Base-by-base conservation (phyloP, 1,140 invertebrate genomes). In the Hormaphis cornu region DNA sequence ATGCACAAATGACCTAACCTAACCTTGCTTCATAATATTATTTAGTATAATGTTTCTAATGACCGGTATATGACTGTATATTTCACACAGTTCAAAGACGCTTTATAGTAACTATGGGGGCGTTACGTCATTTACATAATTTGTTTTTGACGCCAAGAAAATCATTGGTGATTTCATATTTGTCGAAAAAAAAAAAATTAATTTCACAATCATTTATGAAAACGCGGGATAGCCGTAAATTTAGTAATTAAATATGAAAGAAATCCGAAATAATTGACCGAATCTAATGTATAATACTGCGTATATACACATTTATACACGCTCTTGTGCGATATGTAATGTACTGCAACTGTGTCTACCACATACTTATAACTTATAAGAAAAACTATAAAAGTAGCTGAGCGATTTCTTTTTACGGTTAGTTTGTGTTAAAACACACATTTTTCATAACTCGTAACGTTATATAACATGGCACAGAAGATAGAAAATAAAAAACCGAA, bases 241-340 rank as follows among this genome's bases (percentile, higher is more conserved):
- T 24, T 63, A 16, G 9, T 61, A 48, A 33, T 33, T 46, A 61
- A 28, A n/a, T 46, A 42, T 59, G 42, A 18, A 46, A 28, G n/a
- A 14, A 18, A 44, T 30, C 33, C 26, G 26, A 63, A 63, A 59
- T 59, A 63, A 63, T 63, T 63, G 42, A 63, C 40, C 59, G 59
- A 30, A 46, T 63, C 59, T 63, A 63, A 63, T 63, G 35, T 46
- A 44, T 30, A 28, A 28, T 46, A 5, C 46, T 28, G 4, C 14
- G 7, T 33, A 20, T 8, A 54, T 30, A 54, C 3, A 12, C 28
- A 59, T 59, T 14, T 24, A 40, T 40, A 40, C 37, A 40, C 14
- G 14, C 37, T 8, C 37, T 40, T 7, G 7, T 46, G 42, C 18
- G 16, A n/a, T n/a, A n/a, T n/a, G n/a, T n/a, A n/a, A n/a, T 8